Conservation (phyloP, 2,797 vertebrate species). For the Aulostomus chinensis region DNA sequence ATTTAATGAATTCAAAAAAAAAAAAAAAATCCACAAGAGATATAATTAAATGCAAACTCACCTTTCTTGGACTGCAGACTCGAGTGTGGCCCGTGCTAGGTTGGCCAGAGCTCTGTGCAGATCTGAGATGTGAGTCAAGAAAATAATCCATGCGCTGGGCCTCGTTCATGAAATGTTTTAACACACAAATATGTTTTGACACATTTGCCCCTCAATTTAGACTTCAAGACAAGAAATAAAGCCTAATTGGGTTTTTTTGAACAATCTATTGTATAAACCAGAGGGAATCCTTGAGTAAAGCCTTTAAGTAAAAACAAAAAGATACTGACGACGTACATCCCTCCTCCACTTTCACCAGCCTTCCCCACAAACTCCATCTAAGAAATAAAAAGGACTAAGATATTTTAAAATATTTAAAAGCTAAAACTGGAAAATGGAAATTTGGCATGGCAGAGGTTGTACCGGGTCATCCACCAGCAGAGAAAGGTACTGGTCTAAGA, state of each 20-base stretch:
- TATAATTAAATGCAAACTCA: neutral
- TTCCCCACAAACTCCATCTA: conserved; percentile 94
- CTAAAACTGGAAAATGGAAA: neutral
- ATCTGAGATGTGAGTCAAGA: conserved; percentile 82
- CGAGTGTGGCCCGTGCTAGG: conserved; percentile 88
- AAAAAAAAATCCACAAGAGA: no score
- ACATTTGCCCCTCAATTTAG: no score
- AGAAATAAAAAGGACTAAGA: neutral
- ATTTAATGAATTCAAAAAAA: neutral
- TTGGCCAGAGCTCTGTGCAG: conserved; percentile 87
- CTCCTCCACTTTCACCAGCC: conserved; percentile 92
- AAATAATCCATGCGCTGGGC: neutral
- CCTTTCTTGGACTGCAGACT: conserved; percentile 93
- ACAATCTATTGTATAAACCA: no score
- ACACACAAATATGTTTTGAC: no score
- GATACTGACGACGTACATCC: conserved; percentile 95
- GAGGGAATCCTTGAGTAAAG: no score
- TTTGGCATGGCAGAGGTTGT: conserved; percentile 25
- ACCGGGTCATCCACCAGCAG: conserved; percentile 94
- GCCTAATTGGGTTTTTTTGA: no score
- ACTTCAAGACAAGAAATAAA: no score
- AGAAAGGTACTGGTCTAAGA: conserved; percentile 93
- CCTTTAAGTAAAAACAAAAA: conserved; percentile 68
- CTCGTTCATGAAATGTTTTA: no score
- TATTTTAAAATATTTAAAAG: neutral